These are phyloP conservation scores for Heliconius charithonia DNA, from an alignment of 2,888 invertebrate species.

Conservation along the genomic window DNA sequence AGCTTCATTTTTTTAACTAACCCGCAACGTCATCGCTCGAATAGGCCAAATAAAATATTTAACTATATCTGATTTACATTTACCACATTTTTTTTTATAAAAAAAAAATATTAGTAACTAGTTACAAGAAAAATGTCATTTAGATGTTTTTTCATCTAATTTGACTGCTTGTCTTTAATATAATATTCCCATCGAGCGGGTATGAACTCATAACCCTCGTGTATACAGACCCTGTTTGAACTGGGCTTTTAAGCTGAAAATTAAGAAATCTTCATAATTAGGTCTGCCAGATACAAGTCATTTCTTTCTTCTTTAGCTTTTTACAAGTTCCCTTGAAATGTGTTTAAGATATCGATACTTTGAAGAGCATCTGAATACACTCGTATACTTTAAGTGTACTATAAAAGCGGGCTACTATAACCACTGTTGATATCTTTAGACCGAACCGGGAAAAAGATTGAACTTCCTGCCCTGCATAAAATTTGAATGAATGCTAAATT, in stretches of 20 bases:
- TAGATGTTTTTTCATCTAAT: too few species aligned
- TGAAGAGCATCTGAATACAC: conserved; percentile 11
- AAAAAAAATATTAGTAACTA: too few species aligned
- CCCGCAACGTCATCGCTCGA: too few species aligned
- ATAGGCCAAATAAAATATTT: too few species aligned
- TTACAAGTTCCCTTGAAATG: background rate
- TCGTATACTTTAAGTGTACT: conserved; percentile 3
- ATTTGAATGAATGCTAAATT: background rate
- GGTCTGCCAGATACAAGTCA: background rate
- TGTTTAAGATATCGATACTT: background rate
- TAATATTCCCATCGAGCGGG: too few species aligned
- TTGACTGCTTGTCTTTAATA: too few species aligned
- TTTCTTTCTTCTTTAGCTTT: background rate
- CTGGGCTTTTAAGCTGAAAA: background rate
- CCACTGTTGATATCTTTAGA: background rate
- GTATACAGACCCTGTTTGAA: too few species aligned
- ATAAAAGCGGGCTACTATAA: background rate
- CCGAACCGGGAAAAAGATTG: background rate
- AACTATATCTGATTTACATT: too few species aligned
- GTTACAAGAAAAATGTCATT: too few species aligned
- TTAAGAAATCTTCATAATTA: background rate
- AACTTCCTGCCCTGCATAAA: background rate
- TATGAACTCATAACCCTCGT: too few species aligned
- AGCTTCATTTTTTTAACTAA: too few species aligned
- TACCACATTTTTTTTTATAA: too few species aligned